Evolutionary conservation across 2,888 invertebrate genomes (phyloP).

Genomic region (Catotricha subobsoleta): DNA sequence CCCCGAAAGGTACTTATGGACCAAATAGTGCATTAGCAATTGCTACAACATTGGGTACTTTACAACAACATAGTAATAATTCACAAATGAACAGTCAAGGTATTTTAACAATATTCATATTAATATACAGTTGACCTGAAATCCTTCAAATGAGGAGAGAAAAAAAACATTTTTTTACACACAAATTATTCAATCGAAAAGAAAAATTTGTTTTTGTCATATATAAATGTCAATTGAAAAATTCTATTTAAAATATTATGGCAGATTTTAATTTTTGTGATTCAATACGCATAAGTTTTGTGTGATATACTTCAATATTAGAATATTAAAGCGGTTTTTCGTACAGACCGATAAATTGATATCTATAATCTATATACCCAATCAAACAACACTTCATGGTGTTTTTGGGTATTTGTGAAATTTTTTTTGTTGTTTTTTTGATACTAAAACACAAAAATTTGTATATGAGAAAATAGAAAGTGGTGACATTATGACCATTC

Average conservation of each 20-base stretch:
- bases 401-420: too few relatives aligned
- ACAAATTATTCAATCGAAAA: too few relatives aligned
- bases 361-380: too few relatives aligned
- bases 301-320: not conserved
- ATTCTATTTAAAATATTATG: not conserved
- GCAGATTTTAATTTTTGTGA: not conserved
- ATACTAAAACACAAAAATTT: too few relatives aligned
- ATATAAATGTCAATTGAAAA: not conserved
- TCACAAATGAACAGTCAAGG: constrained; percentile 23
- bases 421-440: too few relatives aligned
- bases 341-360: too few relatives aligned
- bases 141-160: constrained; percentile 10
- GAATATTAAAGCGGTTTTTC: too few relatives aligned
- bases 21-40: constrained; percentile 23
- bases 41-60: constrained; percentile 25
- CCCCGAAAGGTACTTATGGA: constrained; percentile 32
- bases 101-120: constrained; percentile 15
- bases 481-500: too few relatives aligned
- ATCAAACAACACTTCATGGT: too few relatives aligned
- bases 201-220: not conserved
- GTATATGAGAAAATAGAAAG: too few relatives aligned
- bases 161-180: not conserved
- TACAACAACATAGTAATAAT: constrained; percentile 20
- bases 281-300: not conserved
- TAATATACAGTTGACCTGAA: constrained; percentile 16